A percentile compares a stretch with the other conserved stretches of the same genome.
These are phyloP conservation scores for Dynastes hyllus DNA, from an alignment of 2,888 invertebrate species.

Conservation along the genomic window DNA sequence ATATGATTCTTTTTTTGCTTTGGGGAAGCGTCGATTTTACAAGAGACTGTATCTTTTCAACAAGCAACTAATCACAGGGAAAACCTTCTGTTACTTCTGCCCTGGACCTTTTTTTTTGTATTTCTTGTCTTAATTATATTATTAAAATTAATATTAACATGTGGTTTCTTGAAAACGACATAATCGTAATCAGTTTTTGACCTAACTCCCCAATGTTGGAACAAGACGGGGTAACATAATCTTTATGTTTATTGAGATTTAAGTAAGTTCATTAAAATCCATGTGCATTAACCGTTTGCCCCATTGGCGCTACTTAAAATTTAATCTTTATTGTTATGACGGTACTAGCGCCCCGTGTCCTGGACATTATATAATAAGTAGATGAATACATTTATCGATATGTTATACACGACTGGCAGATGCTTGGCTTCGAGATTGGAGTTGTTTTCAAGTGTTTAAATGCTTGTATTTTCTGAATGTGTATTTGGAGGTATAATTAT, in stretches of 20 bases:
- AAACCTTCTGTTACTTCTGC: no score
- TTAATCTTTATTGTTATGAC: constrained; percentile 31
- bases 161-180: no score
- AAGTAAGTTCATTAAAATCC: constrained; percentile 22
- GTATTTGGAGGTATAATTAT: no score
- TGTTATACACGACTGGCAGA: background rate
- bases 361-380: background rate
- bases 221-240: constrained; percentile 24
- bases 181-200: background rate
- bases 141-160: no score
- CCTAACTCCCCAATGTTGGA: background rate
- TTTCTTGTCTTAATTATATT: no score
- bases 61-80: no score
- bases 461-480: no score
- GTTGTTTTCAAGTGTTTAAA: no score
- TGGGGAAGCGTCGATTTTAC: no score
- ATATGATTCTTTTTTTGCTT: no score
- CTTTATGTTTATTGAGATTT: constrained; percentile 30
- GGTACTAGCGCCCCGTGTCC: background rate
- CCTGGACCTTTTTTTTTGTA: no score
- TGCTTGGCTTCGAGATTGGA: background rate
- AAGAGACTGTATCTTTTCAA: no score
- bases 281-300: constrained; percentile 16
- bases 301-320: constrained; percentile 21
- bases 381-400: background rate